Evolutionary conservation across 1,140 invertebrate species (phyloP).

Genomic region (Cyclina sinensis): DNA sequence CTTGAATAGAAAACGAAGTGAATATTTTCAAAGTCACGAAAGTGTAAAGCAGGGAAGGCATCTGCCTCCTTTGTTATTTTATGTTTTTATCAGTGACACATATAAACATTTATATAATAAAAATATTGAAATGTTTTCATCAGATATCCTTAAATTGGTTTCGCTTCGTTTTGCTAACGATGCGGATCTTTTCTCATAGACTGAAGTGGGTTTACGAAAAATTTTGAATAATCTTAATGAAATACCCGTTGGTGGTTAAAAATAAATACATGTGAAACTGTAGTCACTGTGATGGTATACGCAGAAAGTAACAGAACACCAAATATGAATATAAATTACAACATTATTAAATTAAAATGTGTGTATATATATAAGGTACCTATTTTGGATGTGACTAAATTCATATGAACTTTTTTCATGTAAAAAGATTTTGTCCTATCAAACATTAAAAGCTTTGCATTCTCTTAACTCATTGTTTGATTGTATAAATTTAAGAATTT

Average conservation of each 20-base stretch:
- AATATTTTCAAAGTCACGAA: no score
- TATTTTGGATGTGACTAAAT: not conserved
- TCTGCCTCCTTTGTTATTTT: no score
- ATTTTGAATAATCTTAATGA: not conserved
- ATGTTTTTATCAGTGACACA: slow-evolving; percentile 48
- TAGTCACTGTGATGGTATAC: not conserved
- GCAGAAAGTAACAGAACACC: not conserved
- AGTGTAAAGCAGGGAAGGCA: no score
- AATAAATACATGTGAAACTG: no score
- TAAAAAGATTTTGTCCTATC: not conserved
- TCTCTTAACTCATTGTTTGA: no score
- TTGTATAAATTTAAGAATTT: not conserved
- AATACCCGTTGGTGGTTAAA: not conserved
- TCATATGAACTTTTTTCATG: not conserved
- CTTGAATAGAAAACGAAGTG: no score
- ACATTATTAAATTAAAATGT: no score
- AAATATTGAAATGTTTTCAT: slow-evolving; percentile 10
- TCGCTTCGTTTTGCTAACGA: slow-evolving; percentile 32
- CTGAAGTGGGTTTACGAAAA: not conserved
- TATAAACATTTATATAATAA: not conserved
- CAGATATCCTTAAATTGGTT: not conserved
- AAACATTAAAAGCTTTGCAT: not conserved
- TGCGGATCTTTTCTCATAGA: slow-evolving; percentile 19
- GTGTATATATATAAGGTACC: no score
- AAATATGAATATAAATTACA: no score